phyloP scores from a whole-genome alignment of 2,888 invertebrate species.

The Acrobasis consociella region DNA sequence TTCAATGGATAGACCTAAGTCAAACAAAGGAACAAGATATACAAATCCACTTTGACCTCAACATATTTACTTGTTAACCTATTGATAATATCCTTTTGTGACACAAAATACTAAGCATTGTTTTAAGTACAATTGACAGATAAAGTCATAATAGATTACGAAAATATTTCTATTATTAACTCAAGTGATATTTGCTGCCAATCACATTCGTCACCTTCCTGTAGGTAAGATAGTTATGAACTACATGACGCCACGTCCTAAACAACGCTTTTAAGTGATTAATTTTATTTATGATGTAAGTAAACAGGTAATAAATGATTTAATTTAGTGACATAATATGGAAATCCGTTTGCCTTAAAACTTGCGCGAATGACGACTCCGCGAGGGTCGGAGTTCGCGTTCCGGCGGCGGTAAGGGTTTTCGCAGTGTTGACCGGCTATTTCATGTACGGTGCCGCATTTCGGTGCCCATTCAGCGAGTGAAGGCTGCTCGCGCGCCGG shows the following conservation, averaged over 20 bases:
- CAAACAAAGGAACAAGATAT: background rate
- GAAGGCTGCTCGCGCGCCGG: conserved; percentile 80
- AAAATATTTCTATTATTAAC: conserved; percentile 16
- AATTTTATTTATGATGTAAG: conserved; percentile 5
- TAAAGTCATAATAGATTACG: conserved; percentile 8
- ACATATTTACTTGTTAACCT: background rate
- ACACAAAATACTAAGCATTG: conserved; percentile 3
- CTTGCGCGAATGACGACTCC: conserved; percentile 55
- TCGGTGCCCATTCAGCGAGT: conserved; percentile 81
- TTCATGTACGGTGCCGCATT: conserved; percentile 80
- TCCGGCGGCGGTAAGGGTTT: conserved; percentile 75
- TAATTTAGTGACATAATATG: conserved; percentile 18
- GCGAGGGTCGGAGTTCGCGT: conserved; percentile 61
- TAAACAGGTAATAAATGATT: background rate
- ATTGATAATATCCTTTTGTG: background rate
- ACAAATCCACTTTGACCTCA: conserved; percentile 4
- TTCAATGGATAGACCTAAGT: background rate
- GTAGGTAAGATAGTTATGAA: background rate
- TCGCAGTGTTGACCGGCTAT: conserved; percentile 79
- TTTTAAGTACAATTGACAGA: background rate
- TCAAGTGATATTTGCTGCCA: background rate
- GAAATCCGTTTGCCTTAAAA: conserved; percentile 29
- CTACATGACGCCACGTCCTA: conserved; percentile 1
- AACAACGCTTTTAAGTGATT: conserved; percentile 3
- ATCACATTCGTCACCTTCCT: conserved; percentile 13